Conservation (phyloP, 30 jellyfish, hydroid and myxozoan genomes). For the Phacellophora camtschatica region DNA sequence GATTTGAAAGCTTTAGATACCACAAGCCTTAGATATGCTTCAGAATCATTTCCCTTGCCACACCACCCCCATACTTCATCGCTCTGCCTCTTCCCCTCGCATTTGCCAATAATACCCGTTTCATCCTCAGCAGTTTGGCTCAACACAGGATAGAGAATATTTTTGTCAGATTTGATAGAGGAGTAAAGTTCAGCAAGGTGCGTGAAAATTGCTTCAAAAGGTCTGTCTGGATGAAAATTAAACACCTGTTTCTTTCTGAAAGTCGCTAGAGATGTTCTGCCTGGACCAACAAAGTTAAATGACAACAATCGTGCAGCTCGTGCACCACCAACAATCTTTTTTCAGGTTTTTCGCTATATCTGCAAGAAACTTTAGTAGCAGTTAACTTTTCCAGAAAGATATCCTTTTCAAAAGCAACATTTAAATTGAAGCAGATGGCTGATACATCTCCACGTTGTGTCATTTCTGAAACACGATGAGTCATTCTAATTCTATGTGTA, state of each 20-base stretch:
- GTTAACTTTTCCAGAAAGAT: conserved; percentile 3
- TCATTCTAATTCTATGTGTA: neutral
- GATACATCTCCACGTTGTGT: conserved; percentile 24
- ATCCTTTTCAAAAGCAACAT: neutral
- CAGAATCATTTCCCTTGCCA: conserved; percentile 18
- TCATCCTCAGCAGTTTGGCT: conserved; percentile 32
- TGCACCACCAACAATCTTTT: conserved; percentile 24
- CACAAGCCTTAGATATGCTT: conserved; percentile 13
- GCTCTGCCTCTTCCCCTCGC: neutral
- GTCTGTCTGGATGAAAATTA: conserved; percentile 12
- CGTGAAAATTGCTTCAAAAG: neutral
- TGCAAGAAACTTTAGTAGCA: neutral
- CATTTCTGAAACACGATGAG: neutral
- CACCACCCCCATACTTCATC: conserved; percentile 34
- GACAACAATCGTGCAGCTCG: conserved; percentile 31
- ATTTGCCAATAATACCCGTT: conserved; percentile 13
- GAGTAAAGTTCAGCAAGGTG: conserved; percentile 24
- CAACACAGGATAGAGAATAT: neutral
- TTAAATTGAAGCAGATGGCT: neutral
- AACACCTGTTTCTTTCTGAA: conserved; percentile 1
- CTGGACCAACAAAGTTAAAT: conserved; percentile 6
- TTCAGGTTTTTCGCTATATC: conserved; percentile 4
- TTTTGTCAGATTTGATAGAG: neutral
- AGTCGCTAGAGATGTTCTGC: conserved; percentile 22
- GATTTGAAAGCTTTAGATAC: conserved; percentile 25